A percentile compares a stretch with the other conserved stretches of the same genome.
phyloP scores from a whole-genome alignment of 2,797 vertebrate species.

The Ctenosaura bakeri region DNA sequence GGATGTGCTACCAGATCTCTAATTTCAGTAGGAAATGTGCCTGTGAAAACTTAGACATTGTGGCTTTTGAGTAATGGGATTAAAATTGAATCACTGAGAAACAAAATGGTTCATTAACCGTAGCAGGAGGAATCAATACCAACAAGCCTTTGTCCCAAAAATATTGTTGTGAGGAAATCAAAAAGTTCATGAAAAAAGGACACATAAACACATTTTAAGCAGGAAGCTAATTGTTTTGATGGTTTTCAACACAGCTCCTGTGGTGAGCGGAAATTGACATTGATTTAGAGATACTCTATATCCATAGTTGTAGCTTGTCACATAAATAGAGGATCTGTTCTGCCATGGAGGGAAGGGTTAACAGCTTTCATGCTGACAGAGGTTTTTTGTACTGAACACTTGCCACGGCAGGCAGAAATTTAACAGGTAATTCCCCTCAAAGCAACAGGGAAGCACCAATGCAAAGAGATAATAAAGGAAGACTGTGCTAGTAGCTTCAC shows the following conservation, averaged over 20 bases:
- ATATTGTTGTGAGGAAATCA: constrained; percentile 21
- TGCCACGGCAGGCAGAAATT: background rate
- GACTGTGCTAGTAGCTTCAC: background rate
- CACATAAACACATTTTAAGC: constrained; percentile 45
- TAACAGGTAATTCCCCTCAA: background rate
- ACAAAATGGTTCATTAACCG: constrained; percentile 18
- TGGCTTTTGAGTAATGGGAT: constrained; percentile 52
- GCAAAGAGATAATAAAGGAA: background rate
- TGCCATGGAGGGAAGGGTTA: background rate
- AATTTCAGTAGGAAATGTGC: constrained; percentile 38
- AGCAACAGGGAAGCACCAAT: background rate
- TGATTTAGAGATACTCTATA: background rate
- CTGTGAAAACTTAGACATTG: background rate
- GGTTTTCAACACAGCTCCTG: constrained; percentile 26
- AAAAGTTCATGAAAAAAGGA: constrained; percentile 33
- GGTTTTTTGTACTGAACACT: too few species aligned
- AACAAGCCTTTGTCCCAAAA: background rate
- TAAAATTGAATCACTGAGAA: constrained; percentile 52
- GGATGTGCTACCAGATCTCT: constrained; percentile 41
- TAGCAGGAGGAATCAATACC: constrained; percentile 37
- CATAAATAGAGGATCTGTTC: background rate
- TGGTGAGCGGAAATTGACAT: constrained; percentile 11
- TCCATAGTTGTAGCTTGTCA: background rate
- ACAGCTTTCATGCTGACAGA: background rate
- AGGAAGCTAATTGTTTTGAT: constrained; percentile 37